Evolutionary conservation across 2,113 vertebrate species (phyloP), one percentile per base, ranked within the genome.

Genomic region (Heterotis niloticus): DNA sequence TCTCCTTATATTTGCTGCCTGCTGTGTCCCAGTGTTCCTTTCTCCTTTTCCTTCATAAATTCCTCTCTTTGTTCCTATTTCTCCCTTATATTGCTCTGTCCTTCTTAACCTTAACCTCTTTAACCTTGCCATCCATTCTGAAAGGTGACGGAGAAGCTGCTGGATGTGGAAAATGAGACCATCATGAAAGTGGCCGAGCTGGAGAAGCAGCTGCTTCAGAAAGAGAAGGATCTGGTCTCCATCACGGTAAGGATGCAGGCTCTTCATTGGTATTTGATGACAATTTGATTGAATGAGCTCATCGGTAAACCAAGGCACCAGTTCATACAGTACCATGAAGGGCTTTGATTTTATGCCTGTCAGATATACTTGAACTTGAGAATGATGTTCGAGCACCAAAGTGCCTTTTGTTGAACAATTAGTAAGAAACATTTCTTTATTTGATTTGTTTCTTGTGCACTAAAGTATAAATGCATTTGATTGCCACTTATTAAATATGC

Each of bases 121-220:
- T 82, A n/a, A 62, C 57, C 26, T 56, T 74, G 26, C 64, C 29
- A 7, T 34, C 73, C 73, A 52, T 23, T 18, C 34, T 54, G 66
- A 12, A 82, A 93, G 97, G 93, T 98, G 81, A 96, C 95, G 0
- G 97, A 98, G 90, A 98, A 97, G 91, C 94, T 99, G 80, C 90
- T 97, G 88, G 97, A 98, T 83, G 90, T 98, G 81, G 97, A 99
- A 89, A 98, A 99, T 79, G 97, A 98, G 87, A 98, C 96, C 72
- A 95, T 99, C 91, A 98, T 96, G 96, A 93, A 96, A 77, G 96
- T 99, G 70, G 96, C 96, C 0, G 97, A 98, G 70, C 89, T 99
- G 85, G 96, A 99, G 89, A 98, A 97, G 84, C 90, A 94, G 78
- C 89, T 98, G 51, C 84, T 98, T 52, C 95, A 98, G 81, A 94